These are phyloP conservation scores for Lasiurus cinereus DNA, from an alignment of 2,113 vertebrate species.

Conservation along the genomic window DNA sequence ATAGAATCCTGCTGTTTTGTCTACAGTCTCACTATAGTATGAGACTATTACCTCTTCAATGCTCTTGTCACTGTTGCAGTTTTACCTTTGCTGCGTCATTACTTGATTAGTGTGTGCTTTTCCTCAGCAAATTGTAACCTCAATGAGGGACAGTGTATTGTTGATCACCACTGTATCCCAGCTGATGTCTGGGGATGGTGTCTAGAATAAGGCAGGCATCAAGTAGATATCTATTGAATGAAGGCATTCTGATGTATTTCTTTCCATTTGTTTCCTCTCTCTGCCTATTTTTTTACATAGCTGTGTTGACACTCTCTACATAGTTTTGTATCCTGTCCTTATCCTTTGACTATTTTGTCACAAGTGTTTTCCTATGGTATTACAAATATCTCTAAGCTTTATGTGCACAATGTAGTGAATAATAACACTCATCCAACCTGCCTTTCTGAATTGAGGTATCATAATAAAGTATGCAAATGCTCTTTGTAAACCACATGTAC, in stretches of 20 bases:
- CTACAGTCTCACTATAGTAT: neutral
- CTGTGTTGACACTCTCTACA: neutral
- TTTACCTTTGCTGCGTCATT: neutral
- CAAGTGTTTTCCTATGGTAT: conserved; percentile 22
- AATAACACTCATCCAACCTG: conserved; percentile 3
- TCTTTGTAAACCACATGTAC: conserved; percentile 32
- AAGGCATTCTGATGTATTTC: conserved; percentile 8
- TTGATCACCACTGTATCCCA: conserved; percentile 17
- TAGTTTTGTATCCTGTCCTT: conserved; percentile 21
- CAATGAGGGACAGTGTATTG: neutral
- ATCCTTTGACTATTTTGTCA: conserved; percentile 41
- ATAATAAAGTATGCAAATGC: conserved; percentile 45
- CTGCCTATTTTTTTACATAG: conserved; percentile 12
- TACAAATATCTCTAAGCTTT: conserved; percentile 20
- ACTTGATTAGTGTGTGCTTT: neutral
- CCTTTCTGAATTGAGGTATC: conserved; percentile 43
- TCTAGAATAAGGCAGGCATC: conserved; percentile 38
- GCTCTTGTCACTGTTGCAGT: neutral
- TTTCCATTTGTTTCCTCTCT: neutral
- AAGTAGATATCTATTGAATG: conserved; percentile 27
- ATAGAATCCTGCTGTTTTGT: neutral
- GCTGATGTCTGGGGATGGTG: neutral
- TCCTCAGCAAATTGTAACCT: neutral
- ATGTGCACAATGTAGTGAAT: neutral
- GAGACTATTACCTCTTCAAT: neutral